Evolutionary conservation across 2,113 vertebrate species (phyloP).

Genomic region (Colaptes auratus): DNA sequence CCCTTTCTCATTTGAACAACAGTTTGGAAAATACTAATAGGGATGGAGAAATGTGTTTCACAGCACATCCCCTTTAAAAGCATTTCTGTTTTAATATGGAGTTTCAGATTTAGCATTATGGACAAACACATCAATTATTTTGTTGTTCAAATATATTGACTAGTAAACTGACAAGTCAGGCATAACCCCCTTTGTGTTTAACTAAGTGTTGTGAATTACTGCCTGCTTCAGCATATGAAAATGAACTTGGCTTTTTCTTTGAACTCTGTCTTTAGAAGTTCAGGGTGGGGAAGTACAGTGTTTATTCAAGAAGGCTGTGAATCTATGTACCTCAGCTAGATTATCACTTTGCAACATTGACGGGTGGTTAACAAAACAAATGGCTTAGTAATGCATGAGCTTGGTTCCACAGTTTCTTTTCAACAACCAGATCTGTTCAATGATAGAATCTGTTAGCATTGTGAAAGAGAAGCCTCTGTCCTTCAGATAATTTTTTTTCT

Average conservation of each 20-base stretch:
- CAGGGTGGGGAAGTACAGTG: constrained; percentile 61
- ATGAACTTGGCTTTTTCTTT: constrained; percentile 62
- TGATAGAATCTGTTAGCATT: constrained; percentile 53
- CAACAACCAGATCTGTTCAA: constrained; percentile 69
- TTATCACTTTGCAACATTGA: constrained; percentile 85
- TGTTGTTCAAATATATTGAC: neutral
- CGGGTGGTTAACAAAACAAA: constrained; percentile 87
- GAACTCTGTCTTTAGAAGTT: constrained; percentile 69
- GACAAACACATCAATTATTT: neutral
- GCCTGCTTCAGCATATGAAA: constrained; percentile 26
- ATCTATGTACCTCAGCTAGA: constrained; percentile 52
- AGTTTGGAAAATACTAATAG: neutral
- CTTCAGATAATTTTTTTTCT: neutral
- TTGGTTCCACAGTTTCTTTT: constrained; percentile 39
- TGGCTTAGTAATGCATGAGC: constrained; percentile 68
- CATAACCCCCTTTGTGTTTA: constrained; percentile 13
- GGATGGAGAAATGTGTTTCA: neutral
- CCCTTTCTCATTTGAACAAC: neutral
- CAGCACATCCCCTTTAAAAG: neutral
- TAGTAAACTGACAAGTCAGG: neutral
- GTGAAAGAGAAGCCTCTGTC: constrained; percentile 8
- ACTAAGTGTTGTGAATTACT: constrained; percentile 22
- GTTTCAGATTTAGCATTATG: neutral
- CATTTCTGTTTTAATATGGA: neutral
- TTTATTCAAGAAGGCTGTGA: constrained; percentile 70